These are phyloP conservation scores for Hirundichthys speculiger DNA, from an alignment of 2,113 vertebrate genomes.

Conservation along the genomic window DNA sequence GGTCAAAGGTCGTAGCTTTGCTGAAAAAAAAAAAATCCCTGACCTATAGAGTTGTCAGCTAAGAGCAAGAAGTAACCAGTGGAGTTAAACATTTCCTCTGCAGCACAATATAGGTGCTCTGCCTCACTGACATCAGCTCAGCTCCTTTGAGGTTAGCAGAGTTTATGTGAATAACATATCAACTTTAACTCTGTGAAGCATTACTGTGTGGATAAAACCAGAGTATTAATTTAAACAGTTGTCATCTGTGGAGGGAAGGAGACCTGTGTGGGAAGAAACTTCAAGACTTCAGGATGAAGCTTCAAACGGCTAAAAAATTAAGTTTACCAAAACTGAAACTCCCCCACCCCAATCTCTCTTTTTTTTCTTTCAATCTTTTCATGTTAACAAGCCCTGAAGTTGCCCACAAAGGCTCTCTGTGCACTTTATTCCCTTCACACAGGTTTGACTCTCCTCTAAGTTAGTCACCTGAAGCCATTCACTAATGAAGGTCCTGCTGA, in stretches of 20 bases:
- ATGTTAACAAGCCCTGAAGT: conserved; percentile 42
- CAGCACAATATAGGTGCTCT: neutral
- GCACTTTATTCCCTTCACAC: conserved; percentile 14
- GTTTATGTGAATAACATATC: conserved; percentile 28
- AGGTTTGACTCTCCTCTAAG: conserved; percentile 21
- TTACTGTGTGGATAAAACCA: conserved; percentile 36
- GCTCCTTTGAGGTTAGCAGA: conserved; percentile 1
- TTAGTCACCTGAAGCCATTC: conserved; percentile 33
- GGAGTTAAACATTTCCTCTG: neutral
- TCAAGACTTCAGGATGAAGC: conserved; percentile 20
- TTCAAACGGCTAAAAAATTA: conserved; percentile 38
- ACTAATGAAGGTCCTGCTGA: conserved; percentile 40
- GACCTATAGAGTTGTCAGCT: too few relatives aligned
- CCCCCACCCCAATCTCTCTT: neutral
- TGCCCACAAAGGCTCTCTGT: conserved; percentile 15
- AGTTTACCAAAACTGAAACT: conserved; percentile 13
- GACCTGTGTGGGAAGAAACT: conserved; percentile 39
- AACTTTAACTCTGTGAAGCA: conserved; percentile 15
- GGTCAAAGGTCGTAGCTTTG: too few relatives aligned
- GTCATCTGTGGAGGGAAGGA: conserved; percentile 38
- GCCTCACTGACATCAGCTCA: neutral
- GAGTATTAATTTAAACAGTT: conserved; percentile 48
- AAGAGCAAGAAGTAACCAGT: too few relatives aligned
- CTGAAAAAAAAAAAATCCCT: too few relatives aligned
- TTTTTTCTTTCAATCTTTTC: conserved; percentile 15